A percentile compares a stretch with the other conserved stretches of the same genome.
These are phyloP conservation scores for Eueremaeus valkanovi DNA, from an alignment of 2,888 invertebrate genomes.

Conservation along the genomic window DNA sequence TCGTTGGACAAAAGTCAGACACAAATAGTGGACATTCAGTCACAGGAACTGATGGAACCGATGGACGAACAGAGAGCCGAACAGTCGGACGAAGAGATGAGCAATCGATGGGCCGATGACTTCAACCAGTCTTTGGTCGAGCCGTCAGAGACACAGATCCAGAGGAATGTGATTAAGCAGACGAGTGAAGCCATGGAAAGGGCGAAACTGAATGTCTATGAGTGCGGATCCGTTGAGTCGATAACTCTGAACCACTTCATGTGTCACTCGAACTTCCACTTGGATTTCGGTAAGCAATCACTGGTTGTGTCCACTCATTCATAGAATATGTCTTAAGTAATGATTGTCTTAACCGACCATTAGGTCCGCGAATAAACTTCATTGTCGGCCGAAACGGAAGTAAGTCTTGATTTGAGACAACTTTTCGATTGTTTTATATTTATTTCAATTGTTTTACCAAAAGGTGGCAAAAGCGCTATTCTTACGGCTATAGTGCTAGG, in stretches of 20 bases:
- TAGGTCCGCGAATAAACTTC: conserved; percentile 70
- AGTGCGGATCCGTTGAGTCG: conserved; percentile 58
- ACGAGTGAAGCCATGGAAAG: not conserved
- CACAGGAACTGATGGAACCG: not conserved
- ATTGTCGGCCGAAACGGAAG: conserved; percentile 61
- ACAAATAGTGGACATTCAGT: not conserved
- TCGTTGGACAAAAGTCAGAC: not conserved
- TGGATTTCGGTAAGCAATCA: conserved; percentile 59
- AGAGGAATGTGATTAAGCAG: not conserved
- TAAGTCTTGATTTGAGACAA: conserved; percentile 49
- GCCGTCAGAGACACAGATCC: not conserved
- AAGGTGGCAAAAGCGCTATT: conserved; percentile 90
- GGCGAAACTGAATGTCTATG: conserved; percentile 33
- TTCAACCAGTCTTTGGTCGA: not conserved
- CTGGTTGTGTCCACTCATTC: not conserved
- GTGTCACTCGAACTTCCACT: conserved; percentile 76
- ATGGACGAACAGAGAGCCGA: not conserved
- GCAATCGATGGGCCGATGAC: not conserved
- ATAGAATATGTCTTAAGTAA: not conserved
- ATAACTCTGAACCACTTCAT: conserved; percentile 77
- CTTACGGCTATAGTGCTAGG: conserved; percentile 73
- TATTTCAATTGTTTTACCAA: conserved; percentile 40
- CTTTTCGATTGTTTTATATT: conserved; percentile 7
- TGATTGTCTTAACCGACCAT: not conserved
- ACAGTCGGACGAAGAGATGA: not conserved